A percentile compares a stretch with the other conserved stretches of the same genome.
phyloP scores from a whole-genome alignment of 2,888 invertebrate genomes.

The Gnatocerus cornutus region DNA sequence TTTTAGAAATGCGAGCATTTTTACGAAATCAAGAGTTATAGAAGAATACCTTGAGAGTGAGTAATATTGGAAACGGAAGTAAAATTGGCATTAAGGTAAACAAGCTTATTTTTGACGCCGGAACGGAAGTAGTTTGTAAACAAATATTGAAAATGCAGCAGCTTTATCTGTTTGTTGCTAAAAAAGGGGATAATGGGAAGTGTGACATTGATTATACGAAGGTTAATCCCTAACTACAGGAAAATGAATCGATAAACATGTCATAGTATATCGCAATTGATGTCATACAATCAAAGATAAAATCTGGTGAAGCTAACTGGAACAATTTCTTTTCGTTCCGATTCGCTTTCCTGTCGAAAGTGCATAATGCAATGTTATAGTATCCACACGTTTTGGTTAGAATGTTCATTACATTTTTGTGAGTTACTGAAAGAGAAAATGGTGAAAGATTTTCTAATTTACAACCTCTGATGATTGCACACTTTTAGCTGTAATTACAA shows the following conservation, averaged over 20 bases:
- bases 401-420: slow-evolving; percentile 50
- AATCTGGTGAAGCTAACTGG: slow-evolving; percentile 37
- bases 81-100: slow-evolving; percentile 44
- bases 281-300: slow-evolving; percentile 22
- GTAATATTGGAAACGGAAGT: slow-evolving; percentile 40
- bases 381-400: slow-evolving; percentile 49
- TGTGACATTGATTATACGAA: slow-evolving; percentile 38
- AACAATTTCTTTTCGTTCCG: slow-evolving; percentile 53
- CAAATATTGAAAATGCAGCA: slow-evolving; percentile 40
- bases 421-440: slow-evolving; percentile 52
- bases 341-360: slow-evolving; percentile 55
- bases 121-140: slow-evolving; percentile 46
- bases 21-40: slow-evolving; percentile 14
- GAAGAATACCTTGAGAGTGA: slow-evolving; percentile 26
- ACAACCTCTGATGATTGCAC: slow-evolving; percentile 20
- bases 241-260: slow-evolving; percentile 12
- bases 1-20: slow-evolving; percentile 25
- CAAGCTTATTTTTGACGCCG: slow-evolving; percentile 19
- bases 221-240: slow-evolving; percentile 20
- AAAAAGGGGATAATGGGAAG: slow-evolving; percentile 32
- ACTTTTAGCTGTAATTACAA: slow-evolving; percentile 36
- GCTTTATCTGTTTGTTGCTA: slow-evolving; percentile 21
- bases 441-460: slow-evolving; percentile 50
- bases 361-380: slow-evolving; percentile 47
- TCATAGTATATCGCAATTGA: slow-evolving; percentile 6